Evolutionary conservation across 1,140 invertebrate genomes (phyloP).

Genomic region (Bombus pascuorum): DNA sequence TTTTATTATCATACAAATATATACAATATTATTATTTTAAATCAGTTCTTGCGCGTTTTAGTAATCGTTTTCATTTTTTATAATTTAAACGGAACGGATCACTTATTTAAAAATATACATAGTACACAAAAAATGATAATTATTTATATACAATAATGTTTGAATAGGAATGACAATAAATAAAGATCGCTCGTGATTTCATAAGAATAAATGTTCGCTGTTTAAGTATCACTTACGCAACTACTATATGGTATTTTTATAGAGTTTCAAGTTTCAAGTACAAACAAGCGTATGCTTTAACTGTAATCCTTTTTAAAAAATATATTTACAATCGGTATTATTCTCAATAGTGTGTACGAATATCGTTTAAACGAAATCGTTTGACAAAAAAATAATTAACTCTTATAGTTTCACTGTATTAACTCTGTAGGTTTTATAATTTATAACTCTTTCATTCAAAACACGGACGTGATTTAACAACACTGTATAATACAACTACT

Average conservation of each 20-base stretch:
- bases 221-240: constrained; percentile 29
- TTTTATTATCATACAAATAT: constrained; percentile 70
- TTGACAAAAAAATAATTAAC: constrained; percentile 35
- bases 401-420: not conserved
- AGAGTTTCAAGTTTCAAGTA: constrained; percentile 52
- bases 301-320: constrained; percentile 45
- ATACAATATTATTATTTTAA: constrained; percentile 61
- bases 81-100: constrained; percentile 45
- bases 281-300: constrained; percentile 40
- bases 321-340: constrained; percentile 51
- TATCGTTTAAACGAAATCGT: constrained; percentile 33
- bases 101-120: constrained; percentile 51
- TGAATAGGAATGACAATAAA: constrained; percentile 65
- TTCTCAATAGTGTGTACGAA: constrained; percentile 23
- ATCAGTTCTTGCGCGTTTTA: constrained; percentile 58
- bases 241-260: constrained; percentile 16
- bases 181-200: constrained; percentile 52
- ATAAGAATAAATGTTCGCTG: constrained; percentile 40
- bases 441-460: constrained; percentile 6
- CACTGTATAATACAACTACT: constrained; percentile 14
- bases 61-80: constrained; percentile 35
- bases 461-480: constrained; percentile 38
- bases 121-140: constrained; percentile 50
- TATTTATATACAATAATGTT: constrained; percentile 54
- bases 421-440: not conserved